These are phyloP conservation scores for Xestobium rufovillosum DNA, from an alignment of 2,888 invertebrate species.

Conservation along the genomic window DNA sequence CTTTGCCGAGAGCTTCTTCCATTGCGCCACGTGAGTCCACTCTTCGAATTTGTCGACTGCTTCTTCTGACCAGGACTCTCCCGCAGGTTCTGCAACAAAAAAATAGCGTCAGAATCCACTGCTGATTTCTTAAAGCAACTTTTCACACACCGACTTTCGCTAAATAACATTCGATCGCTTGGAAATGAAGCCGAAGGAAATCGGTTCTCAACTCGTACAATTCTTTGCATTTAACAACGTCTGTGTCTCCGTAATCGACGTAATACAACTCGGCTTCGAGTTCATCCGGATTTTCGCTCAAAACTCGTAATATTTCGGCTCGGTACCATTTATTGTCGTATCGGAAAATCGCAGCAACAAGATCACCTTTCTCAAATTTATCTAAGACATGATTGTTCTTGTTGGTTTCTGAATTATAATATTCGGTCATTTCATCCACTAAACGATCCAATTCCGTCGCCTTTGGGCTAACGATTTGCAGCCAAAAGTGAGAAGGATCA, in stretches of 20 bases:
- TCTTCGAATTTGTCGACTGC: conserved; percentile 63
- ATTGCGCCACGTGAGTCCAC: conserved; percentile 65
- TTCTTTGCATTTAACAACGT: conserved; percentile 56
- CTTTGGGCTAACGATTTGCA: conserved; percentile 69
- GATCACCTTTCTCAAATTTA: conserved; percentile 62
- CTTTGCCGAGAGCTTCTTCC: conserved; percentile 71
- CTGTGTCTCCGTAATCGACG: conserved; percentile 83
- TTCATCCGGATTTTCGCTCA: conserved; percentile 54
- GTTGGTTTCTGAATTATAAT: conserved; percentile 62
- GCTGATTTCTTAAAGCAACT: not conserved
- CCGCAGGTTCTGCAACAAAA: conserved; percentile 36
- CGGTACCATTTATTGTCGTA: conserved; percentile 70
- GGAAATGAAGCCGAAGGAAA: conserved; percentile 62
- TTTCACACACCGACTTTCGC: conserved; percentile 53
- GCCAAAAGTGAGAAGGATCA: conserved; percentile 75
- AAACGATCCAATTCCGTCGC: conserved; percentile 71
- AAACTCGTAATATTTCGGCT: conserved; percentile 59
- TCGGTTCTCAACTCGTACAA: conserved; percentile 70
- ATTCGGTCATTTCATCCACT: conserved; percentile 74
- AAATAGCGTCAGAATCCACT: conserved; percentile 21
- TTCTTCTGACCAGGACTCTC: conserved; percentile 54
- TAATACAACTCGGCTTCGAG: conserved; percentile 66
- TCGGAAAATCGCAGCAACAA: conserved; percentile 78
- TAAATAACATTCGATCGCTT: conserved; percentile 84
- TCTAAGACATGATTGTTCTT: conserved; percentile 49